These are phyloP conservation scores for Drosophila sulfurigaster DNA, from an alignment of 1,140 invertebrate genomes.

Conservation along the genomic window DNA sequence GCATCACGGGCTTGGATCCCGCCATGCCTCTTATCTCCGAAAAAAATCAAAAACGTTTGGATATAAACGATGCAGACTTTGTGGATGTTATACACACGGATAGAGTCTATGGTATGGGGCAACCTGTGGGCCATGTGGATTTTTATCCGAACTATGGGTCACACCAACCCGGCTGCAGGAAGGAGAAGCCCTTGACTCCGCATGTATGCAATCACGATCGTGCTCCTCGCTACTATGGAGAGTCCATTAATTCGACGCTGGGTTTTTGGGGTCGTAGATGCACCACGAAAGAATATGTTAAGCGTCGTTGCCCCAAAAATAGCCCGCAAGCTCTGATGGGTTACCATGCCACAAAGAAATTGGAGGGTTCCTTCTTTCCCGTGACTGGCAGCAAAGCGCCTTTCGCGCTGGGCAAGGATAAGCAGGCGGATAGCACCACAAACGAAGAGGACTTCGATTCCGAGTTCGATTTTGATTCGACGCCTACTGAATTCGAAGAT, in stretches of 20 bases:
- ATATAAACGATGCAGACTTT: slow-evolving; percentile 87
- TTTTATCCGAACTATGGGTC: slow-evolving; percentile 88
- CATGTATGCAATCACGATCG: slow-evolving; percentile 89
- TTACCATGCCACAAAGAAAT: slow-evolving; percentile 80
- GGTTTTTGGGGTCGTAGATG: slow-evolving; percentile 92
- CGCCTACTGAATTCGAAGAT: slow-evolving; percentile 34
- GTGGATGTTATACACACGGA: slow-evolving; percentile 89
- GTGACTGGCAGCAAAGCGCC: slow-evolving; percentile 86
- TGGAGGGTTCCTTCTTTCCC: slow-evolving; percentile 87
- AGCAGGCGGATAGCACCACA: slow-evolving; percentile 55
- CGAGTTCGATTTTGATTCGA: slow-evolving; percentile 35
- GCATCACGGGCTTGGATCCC: slow-evolving; percentile 88
- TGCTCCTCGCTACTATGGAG: slow-evolving; percentile 89
- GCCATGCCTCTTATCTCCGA: slow-evolving; percentile 71
- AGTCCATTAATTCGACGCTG: slow-evolving; percentile 88
- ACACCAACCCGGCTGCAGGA: slow-evolving; percentile 87
- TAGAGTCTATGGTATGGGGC: slow-evolving; percentile 86
- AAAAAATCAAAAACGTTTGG: slow-evolving; percentile 84
- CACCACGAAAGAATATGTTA: slow-evolving; percentile 87
- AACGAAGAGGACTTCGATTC: slow-evolving; percentile 24
- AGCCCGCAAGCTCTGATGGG: slow-evolving; percentile 87
- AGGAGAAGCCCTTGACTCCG: slow-evolving; percentile 86
- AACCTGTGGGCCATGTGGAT: slow-evolving; percentile 87
- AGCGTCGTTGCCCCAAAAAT: slow-evolving; percentile 86
- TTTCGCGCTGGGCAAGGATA: slow-evolving; percentile 85